Evolutionary conservation across 1,140 invertebrate species (phyloP).

Genomic region (Conus betulinus): DNA sequence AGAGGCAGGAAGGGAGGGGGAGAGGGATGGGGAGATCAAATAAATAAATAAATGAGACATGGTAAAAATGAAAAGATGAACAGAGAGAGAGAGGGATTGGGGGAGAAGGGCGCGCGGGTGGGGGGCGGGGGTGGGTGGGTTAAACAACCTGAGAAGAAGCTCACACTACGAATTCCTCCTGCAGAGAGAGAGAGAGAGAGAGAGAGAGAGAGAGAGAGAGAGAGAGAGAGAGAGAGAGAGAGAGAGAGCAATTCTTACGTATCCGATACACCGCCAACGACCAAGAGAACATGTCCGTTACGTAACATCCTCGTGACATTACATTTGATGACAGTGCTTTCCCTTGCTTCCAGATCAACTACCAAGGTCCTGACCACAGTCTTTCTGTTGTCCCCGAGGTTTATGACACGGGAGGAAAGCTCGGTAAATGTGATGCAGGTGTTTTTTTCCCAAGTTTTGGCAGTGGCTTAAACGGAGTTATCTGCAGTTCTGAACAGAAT

Average conservation of each 20-base stretch:
- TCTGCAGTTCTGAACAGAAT: neutral
- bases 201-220: slow-evolving; percentile 6
- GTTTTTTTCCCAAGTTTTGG: neutral
- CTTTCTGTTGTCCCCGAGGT: neutral
- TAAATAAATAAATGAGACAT: too few relatives aligned
- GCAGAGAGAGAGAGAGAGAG: neutral
- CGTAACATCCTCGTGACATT: neutral
- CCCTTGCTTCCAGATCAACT: neutral
- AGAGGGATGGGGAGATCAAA: neutral
- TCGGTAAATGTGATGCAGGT: slow-evolving; percentile 24
- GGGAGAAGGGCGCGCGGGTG: too few relatives aligned
- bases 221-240: slow-evolving; percentile 1
- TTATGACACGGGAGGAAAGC: slow-evolving; percentile 6
- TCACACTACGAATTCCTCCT: too few relatives aligned
- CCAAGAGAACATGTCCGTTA: slow-evolving; percentile 18
- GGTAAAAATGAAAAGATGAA: too few relatives aligned
- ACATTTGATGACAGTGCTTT: neutral
- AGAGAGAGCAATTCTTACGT: slow-evolving; percentile 14
- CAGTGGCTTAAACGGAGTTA: neutral
- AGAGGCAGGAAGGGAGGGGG: neutral
- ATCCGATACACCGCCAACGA: neutral
- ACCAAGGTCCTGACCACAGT: neutral
- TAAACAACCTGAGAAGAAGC: too few relatives aligned
- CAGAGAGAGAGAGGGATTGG: too few relatives aligned
- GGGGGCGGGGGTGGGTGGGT: too few relatives aligned